Evolutionary conservation across 1,140 invertebrate species (phyloP).

Genomic region (Cepaea nemoralis): DNA sequence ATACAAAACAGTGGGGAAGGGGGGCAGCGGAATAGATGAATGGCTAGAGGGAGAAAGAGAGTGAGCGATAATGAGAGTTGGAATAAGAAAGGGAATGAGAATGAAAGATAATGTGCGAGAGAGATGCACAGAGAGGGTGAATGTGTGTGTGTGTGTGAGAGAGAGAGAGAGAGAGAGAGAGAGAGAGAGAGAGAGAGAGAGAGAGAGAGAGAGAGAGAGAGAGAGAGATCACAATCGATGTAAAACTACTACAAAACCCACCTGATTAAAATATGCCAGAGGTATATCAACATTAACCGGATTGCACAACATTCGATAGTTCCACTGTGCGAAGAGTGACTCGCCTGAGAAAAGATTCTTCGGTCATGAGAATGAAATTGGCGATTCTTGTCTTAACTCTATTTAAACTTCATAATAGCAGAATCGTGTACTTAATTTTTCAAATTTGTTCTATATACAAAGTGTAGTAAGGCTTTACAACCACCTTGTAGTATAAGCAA

Average conservation of each 20-base stretch:
- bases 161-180: not conserved
- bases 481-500: too few relatives aligned
- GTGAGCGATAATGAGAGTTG: not conserved
- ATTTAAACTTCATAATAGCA: too few relatives aligned
- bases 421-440: too few relatives aligned
- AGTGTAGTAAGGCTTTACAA: too few relatives aligned
- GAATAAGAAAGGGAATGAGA: not conserved
- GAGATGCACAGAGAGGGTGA: not conserved
- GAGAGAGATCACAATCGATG: too few relatives aligned
- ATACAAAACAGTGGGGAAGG: too few relatives aligned
- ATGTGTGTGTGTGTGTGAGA: not conserved
- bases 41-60: not conserved
- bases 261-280: not conserved
- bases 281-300: slow-evolving; percentile 43
- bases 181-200: not conserved
- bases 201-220: not conserved
- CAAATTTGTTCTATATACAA: too few relatives aligned
- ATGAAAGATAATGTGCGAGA: not conserved
- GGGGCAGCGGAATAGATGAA: too few relatives aligned
- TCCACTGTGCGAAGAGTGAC: slow-evolving; percentile 59
- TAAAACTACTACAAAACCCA: not conserved
- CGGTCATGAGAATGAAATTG: too few relatives aligned
- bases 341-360: slow-evolving; percentile 30
- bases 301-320: slow-evolving; percentile 64
- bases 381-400: too few relatives aligned